A percentile compares a stretch with the other conserved stretches of the same genome.
Evolutionary conservation across 2,113 vertebrate genomes (phyloP).

Genomic region (Caranx melampygus): DNA sequence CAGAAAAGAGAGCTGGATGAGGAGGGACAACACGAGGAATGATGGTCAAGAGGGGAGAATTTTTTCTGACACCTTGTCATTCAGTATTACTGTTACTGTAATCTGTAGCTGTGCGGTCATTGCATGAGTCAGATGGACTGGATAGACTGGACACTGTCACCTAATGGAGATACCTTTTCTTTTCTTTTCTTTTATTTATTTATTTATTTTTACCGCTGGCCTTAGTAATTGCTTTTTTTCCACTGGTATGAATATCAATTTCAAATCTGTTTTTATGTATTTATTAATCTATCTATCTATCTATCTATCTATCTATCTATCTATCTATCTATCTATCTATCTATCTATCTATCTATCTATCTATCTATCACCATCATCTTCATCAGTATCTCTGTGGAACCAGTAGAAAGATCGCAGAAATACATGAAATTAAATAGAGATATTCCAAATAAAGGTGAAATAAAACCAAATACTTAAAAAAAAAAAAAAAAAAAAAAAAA

Average conservation of each 20-base stretch:
- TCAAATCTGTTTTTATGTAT: not conserved
- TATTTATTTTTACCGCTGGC: not conserved
- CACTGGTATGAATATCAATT: constrained; percentile 8
- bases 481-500: not conserved
- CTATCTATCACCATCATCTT: not conserved
- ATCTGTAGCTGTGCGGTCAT: constrained; percentile 32
- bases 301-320: too few relatives aligned
- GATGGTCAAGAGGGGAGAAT: constrained; percentile 18
- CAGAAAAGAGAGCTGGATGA: constrained; percentile 48
- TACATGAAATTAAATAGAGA: not conserved
- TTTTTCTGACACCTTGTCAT: constrained; percentile 54
- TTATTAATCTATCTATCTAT: too few relatives aligned
- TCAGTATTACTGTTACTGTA: constrained; percentile 50
- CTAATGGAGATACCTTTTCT: not conserved
- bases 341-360: too few relatives aligned
- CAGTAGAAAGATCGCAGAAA: not conserved
- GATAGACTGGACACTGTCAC: constrained; percentile 1
- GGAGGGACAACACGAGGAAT: constrained; percentile 39
- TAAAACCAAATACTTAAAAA: not conserved
- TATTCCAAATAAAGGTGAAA: not conserved
- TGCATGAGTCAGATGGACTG: constrained; percentile 17
- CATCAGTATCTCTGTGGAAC: not conserved
- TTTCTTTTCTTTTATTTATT: constrained; percentile 12
- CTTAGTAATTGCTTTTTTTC: constrained; percentile 7
- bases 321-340: too few relatives aligned